These are phyloP conservation scores for Geococcyx californianus DNA, from an alignment of 2,113 vertebrate genomes.

Conservation along the genomic window DNA sequence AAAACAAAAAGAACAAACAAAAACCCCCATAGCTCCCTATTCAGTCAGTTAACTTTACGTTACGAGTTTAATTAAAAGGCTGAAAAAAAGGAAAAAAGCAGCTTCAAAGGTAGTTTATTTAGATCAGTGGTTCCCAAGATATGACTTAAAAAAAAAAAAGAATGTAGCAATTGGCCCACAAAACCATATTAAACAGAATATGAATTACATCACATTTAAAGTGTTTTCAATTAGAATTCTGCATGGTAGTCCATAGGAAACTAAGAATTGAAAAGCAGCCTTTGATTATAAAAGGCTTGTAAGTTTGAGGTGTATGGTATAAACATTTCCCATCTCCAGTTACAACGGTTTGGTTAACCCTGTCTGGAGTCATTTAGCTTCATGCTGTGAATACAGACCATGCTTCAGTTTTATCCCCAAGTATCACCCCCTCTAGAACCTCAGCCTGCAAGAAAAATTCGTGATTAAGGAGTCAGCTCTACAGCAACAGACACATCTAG, in stretches of 20 bases:
- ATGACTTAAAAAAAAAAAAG: background rate
- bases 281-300: background rate
- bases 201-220: slow-evolving; percentile 3
- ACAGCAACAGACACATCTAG: background rate
- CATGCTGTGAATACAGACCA: background rate
- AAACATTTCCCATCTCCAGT: slow-evolving; percentile 11
- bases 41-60: background rate
- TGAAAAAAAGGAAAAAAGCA: background rate
- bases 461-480: background rate
- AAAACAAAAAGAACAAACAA: background rate
- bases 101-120: slow-evolving; percentile 8
- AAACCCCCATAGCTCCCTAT: background rate
- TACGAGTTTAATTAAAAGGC: background rate
- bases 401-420: background rate
- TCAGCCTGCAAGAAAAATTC: background rate
- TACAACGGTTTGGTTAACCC: background rate
- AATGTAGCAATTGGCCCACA: background rate
- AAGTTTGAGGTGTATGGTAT: background rate
- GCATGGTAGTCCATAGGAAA: background rate
- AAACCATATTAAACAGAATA: background rate
- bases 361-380: slow-evolving; percentile 1
- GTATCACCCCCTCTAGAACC: background rate
- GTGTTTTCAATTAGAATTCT: slow-evolving; percentile 22
- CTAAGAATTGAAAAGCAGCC: background rate
- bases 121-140: background rate